Conservation (phyloP, 92 coral and sea anemone genomes). For the Porites divaricata region DNA sequence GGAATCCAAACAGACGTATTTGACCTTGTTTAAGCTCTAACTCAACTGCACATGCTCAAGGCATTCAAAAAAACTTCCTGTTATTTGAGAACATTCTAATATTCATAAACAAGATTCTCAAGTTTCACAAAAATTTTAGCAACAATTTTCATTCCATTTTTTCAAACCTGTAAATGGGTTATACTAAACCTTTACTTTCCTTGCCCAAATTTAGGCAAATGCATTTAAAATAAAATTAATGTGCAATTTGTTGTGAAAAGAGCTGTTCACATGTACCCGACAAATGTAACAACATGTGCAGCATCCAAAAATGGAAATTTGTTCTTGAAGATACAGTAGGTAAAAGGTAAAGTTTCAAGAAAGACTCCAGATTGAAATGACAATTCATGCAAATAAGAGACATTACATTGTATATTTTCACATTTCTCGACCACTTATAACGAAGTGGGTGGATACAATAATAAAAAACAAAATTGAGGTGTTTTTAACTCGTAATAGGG, state of each 20-base stretch:
- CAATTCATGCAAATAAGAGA: too few species aligned
- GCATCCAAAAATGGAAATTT: too few species aligned
- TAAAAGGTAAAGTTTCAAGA: too few species aligned
- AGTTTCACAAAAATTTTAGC: slow-evolving; percentile 12
- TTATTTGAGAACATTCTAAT: slow-evolving; percentile 4
- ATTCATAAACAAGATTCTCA: slow-evolving; percentile 29
- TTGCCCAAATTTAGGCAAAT: too few species aligned
- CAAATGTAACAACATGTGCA: too few species aligned
- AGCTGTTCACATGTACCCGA: too few species aligned
- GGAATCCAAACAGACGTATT: slow-evolving; percentile 2
- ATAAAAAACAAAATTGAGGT: not conserved
- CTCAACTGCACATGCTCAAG: slow-evolving; percentile 42
- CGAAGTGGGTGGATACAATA: not conserved
- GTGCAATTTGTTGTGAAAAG: too few species aligned
- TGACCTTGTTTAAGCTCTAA: slow-evolving; percentile 38
- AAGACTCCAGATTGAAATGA: too few species aligned
- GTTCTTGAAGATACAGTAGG: too few species aligned
- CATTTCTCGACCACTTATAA: too few species aligned
- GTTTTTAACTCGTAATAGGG: not conserved
- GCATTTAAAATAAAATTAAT: not conserved
- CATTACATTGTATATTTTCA: too few species aligned
- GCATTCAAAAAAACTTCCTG: slow-evolving; percentile 36
- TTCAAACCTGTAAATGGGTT: not conserved
- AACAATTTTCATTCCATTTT: not conserved
- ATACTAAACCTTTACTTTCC: not conserved